Conservation (phyloP, 2,797 vertebrate genomes). For the Tragopan temminckii region DNA sequence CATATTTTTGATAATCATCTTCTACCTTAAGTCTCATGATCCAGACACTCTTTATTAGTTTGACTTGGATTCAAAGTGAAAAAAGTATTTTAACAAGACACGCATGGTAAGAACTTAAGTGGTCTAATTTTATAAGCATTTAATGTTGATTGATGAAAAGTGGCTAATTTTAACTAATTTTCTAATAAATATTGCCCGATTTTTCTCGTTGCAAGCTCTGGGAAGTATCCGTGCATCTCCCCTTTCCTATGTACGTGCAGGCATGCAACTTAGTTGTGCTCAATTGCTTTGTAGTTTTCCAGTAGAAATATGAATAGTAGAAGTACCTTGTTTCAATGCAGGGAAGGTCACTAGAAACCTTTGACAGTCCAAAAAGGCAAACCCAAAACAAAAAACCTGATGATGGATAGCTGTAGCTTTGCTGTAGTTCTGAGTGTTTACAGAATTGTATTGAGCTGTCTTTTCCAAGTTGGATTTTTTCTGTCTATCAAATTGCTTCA, state of each 20-base stretch:
- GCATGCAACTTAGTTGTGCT: neutral
- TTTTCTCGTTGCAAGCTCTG: constrained; percentile 5
- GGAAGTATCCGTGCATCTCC: constrained; percentile 16
- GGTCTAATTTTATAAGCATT: neutral
- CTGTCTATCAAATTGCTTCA: neutral
- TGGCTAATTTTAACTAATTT: neutral
- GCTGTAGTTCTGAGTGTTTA: neutral
- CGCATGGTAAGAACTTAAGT: neutral
- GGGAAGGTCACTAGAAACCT: neutral
- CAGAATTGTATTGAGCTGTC: neutral
- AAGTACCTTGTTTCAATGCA: neutral
- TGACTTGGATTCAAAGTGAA: neutral
- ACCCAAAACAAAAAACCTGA: neutral
- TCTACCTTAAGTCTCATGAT: neutral
- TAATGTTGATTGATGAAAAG: neutral
- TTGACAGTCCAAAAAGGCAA: constrained; percentile 1
- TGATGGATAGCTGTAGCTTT: neutral
- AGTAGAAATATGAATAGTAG: neutral
- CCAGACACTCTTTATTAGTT: neutral
- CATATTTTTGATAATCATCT: neutral
- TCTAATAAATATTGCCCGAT: neutral
- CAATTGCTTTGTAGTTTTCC: neutral
- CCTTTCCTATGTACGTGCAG: neutral
- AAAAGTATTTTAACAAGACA: neutral
- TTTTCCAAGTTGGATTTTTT: constrained; percentile 49